Evolutionary conservation across 2,888 invertebrate genomes (phyloP).

Genomic region (Pheosia gnoma): DNA sequence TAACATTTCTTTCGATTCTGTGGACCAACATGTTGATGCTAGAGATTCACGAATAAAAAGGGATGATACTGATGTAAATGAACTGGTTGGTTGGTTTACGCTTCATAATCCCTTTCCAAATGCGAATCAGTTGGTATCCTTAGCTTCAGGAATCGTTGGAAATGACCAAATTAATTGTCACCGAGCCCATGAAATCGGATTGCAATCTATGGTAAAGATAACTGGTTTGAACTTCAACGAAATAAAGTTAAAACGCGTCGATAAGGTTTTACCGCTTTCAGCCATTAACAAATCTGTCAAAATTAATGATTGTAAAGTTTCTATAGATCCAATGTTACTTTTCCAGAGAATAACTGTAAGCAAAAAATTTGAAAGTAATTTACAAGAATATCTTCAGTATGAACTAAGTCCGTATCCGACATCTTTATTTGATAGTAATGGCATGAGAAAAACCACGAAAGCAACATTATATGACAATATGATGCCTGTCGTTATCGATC

Average conservation of each 20-base stretch:
- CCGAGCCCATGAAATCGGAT: conserved; percentile 41
- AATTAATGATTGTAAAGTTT: conserved; percentile 29
- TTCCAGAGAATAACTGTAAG: conserved; percentile 26
- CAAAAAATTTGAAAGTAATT: conserved; percentile 32
- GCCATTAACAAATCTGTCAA: conserved; percentile 27
- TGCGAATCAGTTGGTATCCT: conserved; percentile 25
- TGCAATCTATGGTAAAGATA: conserved; percentile 30
- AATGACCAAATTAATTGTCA: conserved; percentile 39
- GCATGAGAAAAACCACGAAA: conserved; percentile 41
- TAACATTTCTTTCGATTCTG: conserved; percentile 39
- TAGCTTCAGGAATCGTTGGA: conserved; percentile 36
- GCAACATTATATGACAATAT: conserved; percentile 37
- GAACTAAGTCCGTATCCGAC: conserved; percentile 36
- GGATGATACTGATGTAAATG: conserved; percentile 24
- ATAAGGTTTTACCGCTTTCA: conserved; percentile 38
- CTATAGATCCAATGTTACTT: conserved; percentile 34
- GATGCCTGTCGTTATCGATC: conserved; percentile 22
- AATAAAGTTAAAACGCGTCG: conserved; percentile 42
- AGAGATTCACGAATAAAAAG: conserved; percentile 51
- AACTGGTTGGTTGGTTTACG: conserved; percentile 24
- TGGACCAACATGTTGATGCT: conserved; percentile 58
- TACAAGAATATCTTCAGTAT: conserved; percentile 34
- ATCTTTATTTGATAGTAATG: conserved; percentile 35
- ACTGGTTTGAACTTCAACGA: conserved; percentile 33
- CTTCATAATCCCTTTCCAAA: conserved; percentile 25